Percentiles rank a stretch among this genome's conserved stretches.
phyloP scores from a whole-genome alignment of 2,113 vertebrate species.

The Ptilonorhynchus violaceus region DNA sequence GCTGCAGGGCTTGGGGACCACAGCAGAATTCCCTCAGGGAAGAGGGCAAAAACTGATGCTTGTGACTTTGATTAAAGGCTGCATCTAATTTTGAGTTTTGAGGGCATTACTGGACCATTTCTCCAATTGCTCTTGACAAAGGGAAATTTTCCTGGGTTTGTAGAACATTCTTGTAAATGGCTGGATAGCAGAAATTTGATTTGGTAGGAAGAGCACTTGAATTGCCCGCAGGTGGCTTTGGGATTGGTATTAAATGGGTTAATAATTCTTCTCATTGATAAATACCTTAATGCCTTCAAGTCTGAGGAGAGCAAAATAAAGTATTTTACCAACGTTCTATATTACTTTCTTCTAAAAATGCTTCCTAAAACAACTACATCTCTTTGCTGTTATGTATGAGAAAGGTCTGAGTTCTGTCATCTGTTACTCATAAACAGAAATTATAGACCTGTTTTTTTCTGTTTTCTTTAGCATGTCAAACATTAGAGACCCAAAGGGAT shows the following conservation, averaged over 20 bases:
- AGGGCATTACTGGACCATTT: not conserved
- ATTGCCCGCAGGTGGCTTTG: not conserved
- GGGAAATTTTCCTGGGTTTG: not conserved
- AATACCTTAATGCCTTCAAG: not conserved
- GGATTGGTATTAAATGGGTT: not conserved
- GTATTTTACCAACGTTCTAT: not conserved
- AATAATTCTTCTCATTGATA: not conserved
- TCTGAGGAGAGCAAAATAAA: not conserved
- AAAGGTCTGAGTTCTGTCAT: not conserved
- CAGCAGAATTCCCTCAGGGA: not conserved
- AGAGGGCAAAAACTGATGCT: not conserved
- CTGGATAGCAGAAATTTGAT: not conserved
- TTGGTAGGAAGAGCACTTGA: not conserved
- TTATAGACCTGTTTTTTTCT: not conserved
- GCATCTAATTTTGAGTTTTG: not conserved
- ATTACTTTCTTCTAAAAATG: not conserved
- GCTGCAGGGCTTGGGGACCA: not conserved
- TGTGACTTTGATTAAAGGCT: not conserved
- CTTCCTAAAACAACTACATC: not conserved
- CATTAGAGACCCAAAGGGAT: not conserved
- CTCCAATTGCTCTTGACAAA: not conserved
- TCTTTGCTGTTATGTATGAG: not conserved
- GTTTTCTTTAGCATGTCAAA: not conserved
- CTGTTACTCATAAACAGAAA: not conserved
- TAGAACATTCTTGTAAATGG: not conserved